Evolutionary conservation across 2,888 invertebrate genomes (phyloP), one percentile per base, ranked within the genome.

Genomic region (Dasypogon diadema): DNA sequence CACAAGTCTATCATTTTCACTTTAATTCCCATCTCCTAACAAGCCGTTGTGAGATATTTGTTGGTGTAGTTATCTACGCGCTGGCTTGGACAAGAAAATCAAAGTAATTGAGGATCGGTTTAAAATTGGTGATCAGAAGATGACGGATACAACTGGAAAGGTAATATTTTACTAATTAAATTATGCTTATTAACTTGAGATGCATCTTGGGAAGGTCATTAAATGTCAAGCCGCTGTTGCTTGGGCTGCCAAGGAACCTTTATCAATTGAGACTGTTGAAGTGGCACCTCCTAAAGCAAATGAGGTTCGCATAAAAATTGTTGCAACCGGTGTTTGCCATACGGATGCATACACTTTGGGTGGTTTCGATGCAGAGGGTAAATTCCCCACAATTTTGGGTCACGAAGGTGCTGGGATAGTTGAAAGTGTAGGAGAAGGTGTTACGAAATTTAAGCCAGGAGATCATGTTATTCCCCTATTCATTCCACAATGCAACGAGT

Each of bases 381-480:
- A 92, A 12, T 98, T 98, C 82, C 99, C 99, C 0, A 93, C 94
- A 2, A 88, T 99, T 79, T 88, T 99, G 60, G 99, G 99, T 0
- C 99, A 99, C 83, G 99, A 99, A 87, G 99, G 99, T 37, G 93
- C 92, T 75, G 98, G 98, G 42, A 90, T 98, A 81, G 98, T 99
- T n/a, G 99, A 98, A 86, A 97, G 97, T 85, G 90, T 99, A 63
- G 99, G 99, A 0, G 93, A 93, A 82, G 96, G 94, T 16, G 98
- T 98, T 0, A 95, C 93, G 0, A 90, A 91, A 65, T 93, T 98
- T 46, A 90, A 93, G 82, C 89, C 92, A 42, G 98, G 98, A 84
- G 99, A 99, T 85, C 96, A 97, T 87, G 99, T 99, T n/a, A 91
- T 99, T 78, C 98, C 99, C 0, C 87, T 98, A 24, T 99, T 99